Conservation (phyloP, 2,888 invertebrate genomes). For the Tipula lateralis region DNA sequence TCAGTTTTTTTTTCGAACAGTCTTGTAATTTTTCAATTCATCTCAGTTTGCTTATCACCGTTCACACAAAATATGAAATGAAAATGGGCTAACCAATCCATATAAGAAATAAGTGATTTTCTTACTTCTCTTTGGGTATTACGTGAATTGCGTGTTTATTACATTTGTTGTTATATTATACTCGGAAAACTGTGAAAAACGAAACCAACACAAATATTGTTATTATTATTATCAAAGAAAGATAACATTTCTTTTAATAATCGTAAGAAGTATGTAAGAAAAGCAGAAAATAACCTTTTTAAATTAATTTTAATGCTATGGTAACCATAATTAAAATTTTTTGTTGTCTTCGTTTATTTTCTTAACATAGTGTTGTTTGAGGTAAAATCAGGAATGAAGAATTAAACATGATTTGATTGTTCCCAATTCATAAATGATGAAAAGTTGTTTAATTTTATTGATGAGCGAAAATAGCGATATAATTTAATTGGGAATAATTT, state of each 20-base stretch:
- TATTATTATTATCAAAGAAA: background rate
- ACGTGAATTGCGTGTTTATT: background rate
- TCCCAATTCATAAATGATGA: background rate
- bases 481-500: too few species aligned
- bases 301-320: background rate
- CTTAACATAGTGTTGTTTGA: background rate
- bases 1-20: background rate
- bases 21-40: background rate
- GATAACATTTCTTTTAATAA: background rate
- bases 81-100: background rate
- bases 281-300: background rate
- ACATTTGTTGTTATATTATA: background rate
- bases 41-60: background rate
- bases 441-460: too few species aligned
- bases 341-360: background rate
- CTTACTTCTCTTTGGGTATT: background rate
- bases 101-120: background rate
- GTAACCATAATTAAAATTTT: conserved; percentile 1
- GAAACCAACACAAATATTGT: background rate
- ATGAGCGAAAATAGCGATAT: too few species aligned
- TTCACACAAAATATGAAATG: background rate
- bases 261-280: background rate
- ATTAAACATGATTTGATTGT: background rate
- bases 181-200: background rate
- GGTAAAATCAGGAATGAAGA: background rate